Conservation (phyloP, 2,797 vertebrate genomes). For the Alcedo quadribrachys region DNA sequence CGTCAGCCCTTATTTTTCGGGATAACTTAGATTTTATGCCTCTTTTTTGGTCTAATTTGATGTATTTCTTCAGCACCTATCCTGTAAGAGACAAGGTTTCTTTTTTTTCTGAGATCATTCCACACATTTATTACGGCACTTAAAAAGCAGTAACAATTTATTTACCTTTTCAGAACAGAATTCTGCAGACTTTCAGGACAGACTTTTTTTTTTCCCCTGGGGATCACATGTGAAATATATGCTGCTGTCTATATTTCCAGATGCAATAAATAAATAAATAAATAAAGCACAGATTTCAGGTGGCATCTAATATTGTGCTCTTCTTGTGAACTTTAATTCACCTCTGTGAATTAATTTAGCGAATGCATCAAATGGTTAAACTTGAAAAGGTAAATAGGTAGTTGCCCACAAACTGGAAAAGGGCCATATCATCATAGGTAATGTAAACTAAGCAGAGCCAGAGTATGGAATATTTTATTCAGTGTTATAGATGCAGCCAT, state of each 20-base stretch:
- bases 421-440: neutral
- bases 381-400: neutral
- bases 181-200: neutral
- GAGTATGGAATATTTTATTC: neutral
- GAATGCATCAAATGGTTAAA: neutral
- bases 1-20: neutral
- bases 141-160: neutral
- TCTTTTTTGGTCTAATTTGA: conserved; percentile 34
- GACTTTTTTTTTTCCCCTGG: neutral
- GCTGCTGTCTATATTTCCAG: neutral
- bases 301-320: neutral
- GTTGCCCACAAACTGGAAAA: neutral
- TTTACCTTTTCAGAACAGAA: conserved; percentile 32
- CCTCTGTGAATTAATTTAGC: neutral
- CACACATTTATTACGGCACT: conserved; percentile 31
- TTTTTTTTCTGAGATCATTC: conserved; percentile 1
- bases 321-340: neutral
- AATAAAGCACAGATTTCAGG: neutral
- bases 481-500: neutral
- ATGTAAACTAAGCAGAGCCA: neutral
- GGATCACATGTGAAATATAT: neutral
- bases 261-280: neutral
- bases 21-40: conserved; percentile 41
- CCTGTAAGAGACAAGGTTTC: conserved; percentile 14
- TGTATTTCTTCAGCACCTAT: conserved; percentile 38